These are phyloP conservation scores for Limosa lapponica DNA, from an alignment of 2,797 vertebrate genomes.

Conservation along the genomic window DNA sequence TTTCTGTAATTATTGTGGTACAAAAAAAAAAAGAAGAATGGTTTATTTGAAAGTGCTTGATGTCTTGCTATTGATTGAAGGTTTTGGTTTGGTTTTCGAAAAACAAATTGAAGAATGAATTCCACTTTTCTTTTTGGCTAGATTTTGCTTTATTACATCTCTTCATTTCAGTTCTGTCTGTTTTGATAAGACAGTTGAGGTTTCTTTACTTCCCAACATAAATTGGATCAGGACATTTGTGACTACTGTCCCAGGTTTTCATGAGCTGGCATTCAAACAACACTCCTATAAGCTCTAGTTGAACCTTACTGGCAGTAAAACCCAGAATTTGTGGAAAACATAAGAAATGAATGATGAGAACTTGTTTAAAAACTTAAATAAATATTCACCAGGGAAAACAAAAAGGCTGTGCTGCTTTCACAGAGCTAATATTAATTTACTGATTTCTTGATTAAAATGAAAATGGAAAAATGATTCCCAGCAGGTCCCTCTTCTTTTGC, in stretches of 20 bases:
- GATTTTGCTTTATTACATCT: background rate
- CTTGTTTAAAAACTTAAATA: slow-evolving; percentile 31
- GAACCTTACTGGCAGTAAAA: background rate
- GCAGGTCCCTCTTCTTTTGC: slow-evolving; percentile 39
- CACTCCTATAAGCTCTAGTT: background rate
- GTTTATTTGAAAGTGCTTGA: background rate
- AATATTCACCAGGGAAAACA: slow-evolving; percentile 41
- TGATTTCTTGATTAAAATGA: slow-evolving; percentile 64
- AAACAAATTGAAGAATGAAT: background rate
- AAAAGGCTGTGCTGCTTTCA: slow-evolving; percentile 18
- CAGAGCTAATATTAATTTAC: slow-evolving; percentile 57
- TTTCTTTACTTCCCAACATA: background rate
- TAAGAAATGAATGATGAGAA: background rate
- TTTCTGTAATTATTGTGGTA: background rate
- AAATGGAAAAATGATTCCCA: slow-evolving; percentile 53
- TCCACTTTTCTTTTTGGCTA: background rate
- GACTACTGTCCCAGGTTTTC: background rate
- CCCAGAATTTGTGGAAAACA: background rate
- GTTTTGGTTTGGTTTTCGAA: background rate
- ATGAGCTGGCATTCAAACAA: background rate
- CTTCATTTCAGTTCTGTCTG: background rate
- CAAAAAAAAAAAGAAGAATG: background rate
- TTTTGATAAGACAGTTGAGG: background rate
- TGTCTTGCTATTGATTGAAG: background rate
- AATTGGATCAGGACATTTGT: background rate